Percentiles rank a stretch among this genome's conserved stretches.
Evolutionary conservation across 2,113 vertebrate genomes (phyloP).

Genomic region (Chelonoidis abingdonii): DNA sequence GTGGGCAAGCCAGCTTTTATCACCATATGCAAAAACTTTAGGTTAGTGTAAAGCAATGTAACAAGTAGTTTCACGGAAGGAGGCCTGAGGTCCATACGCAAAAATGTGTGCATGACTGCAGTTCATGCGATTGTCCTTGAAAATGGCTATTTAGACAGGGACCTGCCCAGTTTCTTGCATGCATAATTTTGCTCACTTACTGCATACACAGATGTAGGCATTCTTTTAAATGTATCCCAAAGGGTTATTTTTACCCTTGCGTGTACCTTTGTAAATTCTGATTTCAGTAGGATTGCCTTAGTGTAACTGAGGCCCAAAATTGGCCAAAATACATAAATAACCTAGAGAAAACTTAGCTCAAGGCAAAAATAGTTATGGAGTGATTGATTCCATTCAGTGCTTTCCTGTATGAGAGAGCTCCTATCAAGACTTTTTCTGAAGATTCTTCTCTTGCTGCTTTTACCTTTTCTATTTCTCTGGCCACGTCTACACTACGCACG

Average conservation of each 20-base stretch:
- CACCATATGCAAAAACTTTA: not conserved
- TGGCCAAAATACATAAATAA: not conserved
- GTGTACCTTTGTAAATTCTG: not conserved
- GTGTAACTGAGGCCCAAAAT: not conserved
- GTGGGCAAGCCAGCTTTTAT: not conserved
- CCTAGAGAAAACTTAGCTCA: not conserved
- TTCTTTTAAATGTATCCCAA: not conserved
- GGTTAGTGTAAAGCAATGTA: not conserved
- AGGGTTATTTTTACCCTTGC: not conserved
- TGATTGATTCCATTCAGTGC: slow-evolving; percentile 36
- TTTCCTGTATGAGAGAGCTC: not conserved
- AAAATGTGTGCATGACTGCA: not conserved
- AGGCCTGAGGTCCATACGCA: not conserved
- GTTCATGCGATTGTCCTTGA: not conserved
- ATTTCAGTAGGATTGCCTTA: not conserved
- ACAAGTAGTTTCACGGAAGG: not conserved
- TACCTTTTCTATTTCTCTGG: not conserved
- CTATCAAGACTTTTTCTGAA: slow-evolving; percentile 30
- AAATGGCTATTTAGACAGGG: not conserved
- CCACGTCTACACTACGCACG: too few relatives aligned
- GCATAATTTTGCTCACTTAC: not conserved
- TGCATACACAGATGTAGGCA: not conserved
- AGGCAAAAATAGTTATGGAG: not conserved
- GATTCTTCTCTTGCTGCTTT: not conserved
- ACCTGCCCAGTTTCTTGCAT: not conserved